Percentiles rank a stretch among this genome's conserved stretches.
These are phyloP conservation scores for Podarcis lilfordi DNA, from an alignment of 2,797 vertebrate species.

Conservation along the genomic window DNA sequence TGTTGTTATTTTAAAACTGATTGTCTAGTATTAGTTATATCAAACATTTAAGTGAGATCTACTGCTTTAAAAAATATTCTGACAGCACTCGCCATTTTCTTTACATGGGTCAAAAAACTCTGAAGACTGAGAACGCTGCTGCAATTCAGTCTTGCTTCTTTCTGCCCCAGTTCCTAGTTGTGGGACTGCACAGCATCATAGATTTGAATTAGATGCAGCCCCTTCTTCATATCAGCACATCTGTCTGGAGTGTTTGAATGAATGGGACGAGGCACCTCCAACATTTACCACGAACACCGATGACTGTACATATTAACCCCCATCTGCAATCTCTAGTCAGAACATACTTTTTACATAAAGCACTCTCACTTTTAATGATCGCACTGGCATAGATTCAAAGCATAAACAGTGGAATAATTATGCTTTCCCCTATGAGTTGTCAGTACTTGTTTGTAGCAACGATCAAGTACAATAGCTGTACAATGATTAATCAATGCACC, in stretches of 20 bases:
- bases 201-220: neutral
- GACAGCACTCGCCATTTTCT: no score
- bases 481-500: neutral
- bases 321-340: neutral
- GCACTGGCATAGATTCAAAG: fast-evolving
- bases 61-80: neutral
- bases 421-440: neutral
- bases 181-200: neutral
- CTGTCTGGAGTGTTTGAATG: neutral
- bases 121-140: neutral
- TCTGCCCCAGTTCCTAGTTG: neutral
- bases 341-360: conserved; percentile 3
- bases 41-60: neutral
- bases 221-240: neutral
- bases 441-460: neutral
- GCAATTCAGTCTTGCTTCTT: neutral
- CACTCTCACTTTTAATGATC: fast-evolving
- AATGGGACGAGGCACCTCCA: neutral
- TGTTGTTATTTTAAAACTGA: neutral
- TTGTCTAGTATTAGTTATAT: neutral
- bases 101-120: neutral
- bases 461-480: neutral
- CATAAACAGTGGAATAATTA: neutral
- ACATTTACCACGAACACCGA: neutral
- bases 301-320: neutral